These are phyloP conservation scores for Fundulus diaphanus DNA, from an alignment of 2,797 vertebrate genomes.

Conservation along the genomic window DNA sequence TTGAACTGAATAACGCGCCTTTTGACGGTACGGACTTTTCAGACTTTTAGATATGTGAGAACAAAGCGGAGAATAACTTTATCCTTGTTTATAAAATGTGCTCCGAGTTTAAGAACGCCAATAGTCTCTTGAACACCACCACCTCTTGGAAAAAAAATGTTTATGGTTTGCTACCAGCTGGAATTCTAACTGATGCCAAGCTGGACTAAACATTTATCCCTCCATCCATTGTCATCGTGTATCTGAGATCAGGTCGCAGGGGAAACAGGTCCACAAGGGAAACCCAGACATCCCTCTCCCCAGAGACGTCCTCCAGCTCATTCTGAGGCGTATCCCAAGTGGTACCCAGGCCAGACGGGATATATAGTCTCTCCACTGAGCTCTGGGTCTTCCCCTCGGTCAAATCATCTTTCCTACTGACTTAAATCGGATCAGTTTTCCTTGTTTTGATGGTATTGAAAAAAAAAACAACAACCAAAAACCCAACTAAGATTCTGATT, in stretches of 20 bases:
- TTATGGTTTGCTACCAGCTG: slow-evolving; percentile 4
- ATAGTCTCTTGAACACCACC: neutral
- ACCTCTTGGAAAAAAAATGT: neutral
- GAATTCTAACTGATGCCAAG: slow-evolving; percentile 6
- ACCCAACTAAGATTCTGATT: neutral
- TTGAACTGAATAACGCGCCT: slow-evolving; percentile 3
- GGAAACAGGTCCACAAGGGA: too few relatives aligned
- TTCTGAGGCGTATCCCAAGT: too few relatives aligned
- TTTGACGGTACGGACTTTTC: neutral
- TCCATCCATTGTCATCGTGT: too few relatives aligned
- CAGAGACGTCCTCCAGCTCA: too few relatives aligned
- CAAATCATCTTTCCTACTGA: neutral
- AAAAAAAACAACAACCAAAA: neutral
- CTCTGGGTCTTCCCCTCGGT: too few relatives aligned
- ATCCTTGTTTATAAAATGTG: neutral
- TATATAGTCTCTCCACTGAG: too few relatives aligned
- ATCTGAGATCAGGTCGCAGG: too few relatives aligned
- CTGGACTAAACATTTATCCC: neutral
- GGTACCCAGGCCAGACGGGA: too few relatives aligned
- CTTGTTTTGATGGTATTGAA: slow-evolving; percentile 3
- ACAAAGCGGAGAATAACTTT: neutral
- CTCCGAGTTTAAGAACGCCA: slow-evolving; percentile 10
- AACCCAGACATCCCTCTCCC: too few relatives aligned
- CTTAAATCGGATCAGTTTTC: slow-evolving; percentile 17
- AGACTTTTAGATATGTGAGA: neutral